These are phyloP conservation scores for Penelope pileata DNA, from an alignment of 2,113 vertebrate species.

Conservation along the genomic window DNA sequence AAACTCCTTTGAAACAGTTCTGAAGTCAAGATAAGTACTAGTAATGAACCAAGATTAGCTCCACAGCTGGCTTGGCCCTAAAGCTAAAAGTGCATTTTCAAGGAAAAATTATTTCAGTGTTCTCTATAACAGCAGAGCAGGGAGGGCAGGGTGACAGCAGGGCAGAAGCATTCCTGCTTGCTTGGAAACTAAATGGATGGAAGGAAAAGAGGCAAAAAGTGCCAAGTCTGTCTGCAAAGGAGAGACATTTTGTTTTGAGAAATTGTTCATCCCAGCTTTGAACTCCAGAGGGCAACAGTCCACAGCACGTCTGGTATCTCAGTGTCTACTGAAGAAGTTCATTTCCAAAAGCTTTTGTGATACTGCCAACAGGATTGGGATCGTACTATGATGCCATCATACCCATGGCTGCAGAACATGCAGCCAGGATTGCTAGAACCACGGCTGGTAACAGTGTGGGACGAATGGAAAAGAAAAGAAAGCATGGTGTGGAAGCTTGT, in stretches of 20 bases:
- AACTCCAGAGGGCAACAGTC: slow-evolving; percentile 68
- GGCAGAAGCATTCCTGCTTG: background rate
- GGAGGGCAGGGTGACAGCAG: background rate
- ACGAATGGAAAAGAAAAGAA: background rate
- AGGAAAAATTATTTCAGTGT: slow-evolving; percentile 25
- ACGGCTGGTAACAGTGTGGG: fast-evolving
- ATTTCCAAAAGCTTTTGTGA: background rate
- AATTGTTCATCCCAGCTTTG: background rate
- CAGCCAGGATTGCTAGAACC: background rate
- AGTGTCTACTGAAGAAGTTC: fast-evolving
- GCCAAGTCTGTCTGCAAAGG: background rate
- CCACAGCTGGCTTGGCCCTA: slow-evolving; percentile 27
- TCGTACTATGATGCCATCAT: background rate
- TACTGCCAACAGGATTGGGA: background rate
- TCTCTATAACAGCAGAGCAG: background rate
- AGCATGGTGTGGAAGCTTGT: background rate
- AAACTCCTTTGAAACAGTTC: slow-evolving; percentile 61
- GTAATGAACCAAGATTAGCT: slow-evolving; percentile 65
- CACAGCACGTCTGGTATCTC: background rate
- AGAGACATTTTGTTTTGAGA: background rate
- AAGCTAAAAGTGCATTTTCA: background rate
- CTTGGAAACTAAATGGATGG: background rate
- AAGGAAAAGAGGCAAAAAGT: background rate
- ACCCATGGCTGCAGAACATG: background rate
- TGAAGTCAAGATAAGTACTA: slow-evolving; percentile 67